Evolutionary conservation across 2,888 invertebrate genomes (phyloP).

Genomic region (Sphaerophoria taeniata): DNA sequence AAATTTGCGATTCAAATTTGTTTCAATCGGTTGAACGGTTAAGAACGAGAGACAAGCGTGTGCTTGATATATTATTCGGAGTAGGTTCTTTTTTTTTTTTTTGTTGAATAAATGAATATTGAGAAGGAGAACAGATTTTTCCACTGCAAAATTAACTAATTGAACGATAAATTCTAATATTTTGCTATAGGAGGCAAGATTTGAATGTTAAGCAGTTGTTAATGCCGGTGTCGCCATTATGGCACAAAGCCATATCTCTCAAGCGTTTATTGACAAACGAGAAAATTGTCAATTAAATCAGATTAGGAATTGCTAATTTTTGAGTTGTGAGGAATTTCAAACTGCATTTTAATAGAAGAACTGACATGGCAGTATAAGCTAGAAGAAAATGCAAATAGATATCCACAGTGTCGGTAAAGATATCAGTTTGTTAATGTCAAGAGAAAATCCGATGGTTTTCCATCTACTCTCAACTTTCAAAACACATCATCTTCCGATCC

Average conservation of each 20-base stretch:
- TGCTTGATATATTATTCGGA: conserved; percentile 13
- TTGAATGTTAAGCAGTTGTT: conserved; percentile 8
- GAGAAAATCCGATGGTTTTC: too few relatives aligned
- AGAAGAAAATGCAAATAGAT: too few relatives aligned
- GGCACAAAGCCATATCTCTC: conserved; percentile 20
- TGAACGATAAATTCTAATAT: conserved; percentile 24
- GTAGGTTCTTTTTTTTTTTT: not conserved
- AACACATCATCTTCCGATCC: too few relatives aligned
- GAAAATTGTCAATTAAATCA: conserved; percentile 36
- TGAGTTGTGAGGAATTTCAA: conserved; percentile 26
- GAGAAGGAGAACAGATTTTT: not conserved
- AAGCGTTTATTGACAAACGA: conserved; percentile 23
- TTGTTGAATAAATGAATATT: not conserved
- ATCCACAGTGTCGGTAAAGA: too few relatives aligned
- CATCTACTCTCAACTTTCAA: too few relatives aligned
- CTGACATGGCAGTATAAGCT: not conserved
- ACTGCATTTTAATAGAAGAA: not conserved
- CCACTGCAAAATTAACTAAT: not conserved
- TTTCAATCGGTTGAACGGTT: not conserved
- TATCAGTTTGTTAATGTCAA: too few relatives aligned
- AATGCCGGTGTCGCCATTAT: conserved; percentile 5
- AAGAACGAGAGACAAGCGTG: not conserved
- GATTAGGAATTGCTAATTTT: conserved; percentile 32
- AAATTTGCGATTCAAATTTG: conserved; percentile 32
- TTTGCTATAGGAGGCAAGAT: not conserved